Base-by-base conservation (phyloP, 2,888 invertebrate genomes). In the Heliconius hortense region DNA sequence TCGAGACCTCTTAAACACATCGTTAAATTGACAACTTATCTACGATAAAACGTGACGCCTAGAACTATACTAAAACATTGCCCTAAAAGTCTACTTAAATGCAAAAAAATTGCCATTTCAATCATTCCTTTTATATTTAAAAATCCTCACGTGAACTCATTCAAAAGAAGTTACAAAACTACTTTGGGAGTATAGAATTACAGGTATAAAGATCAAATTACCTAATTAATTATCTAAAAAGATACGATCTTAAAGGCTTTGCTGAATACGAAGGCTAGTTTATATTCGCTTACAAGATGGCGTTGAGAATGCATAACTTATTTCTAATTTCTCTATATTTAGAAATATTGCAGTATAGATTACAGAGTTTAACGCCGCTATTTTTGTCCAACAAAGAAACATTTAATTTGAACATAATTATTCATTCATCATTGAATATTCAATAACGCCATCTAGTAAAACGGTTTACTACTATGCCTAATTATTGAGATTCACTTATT, bases 401-500 rank as follows among this genome's bases (percentile, higher is more conserved):
- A n/a, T 53, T 21, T 53, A n/a, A 21, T 53, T 53, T 53, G 53
- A n/a, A 53, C 18, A 53, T 53, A 39, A 11, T 11, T 11, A 53
- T n/a, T 53, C 13, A 43, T 13, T 43, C 8, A 53, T 53, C 2
- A 21, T 53, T 21, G n/a, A 53, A 53, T 56, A n/a, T n/a, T n/a
- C 56, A 56, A 3, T 56, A n/a, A 24, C 13, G 31, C 24, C 60
- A 35, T 26, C n/a, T 71, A 18, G 39, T 60, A 24, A 60, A 71
- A 10, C 31, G 26, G 39, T n/a, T 69, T 24, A 26, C 28, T 26
- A 39, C 39, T 62, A 71, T 18, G 18, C 60, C 26, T 48, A 26
- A 60, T 82, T 75, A 62, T 67, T 53, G 87, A 88, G 89, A 90
- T 90, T 90, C 84, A 72, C 87, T 87, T 89, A 89, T 80, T 80